phyloP scores from a whole-genome alignment of 2,888 invertebrate species.

The Saturnia pavonia region DNA sequence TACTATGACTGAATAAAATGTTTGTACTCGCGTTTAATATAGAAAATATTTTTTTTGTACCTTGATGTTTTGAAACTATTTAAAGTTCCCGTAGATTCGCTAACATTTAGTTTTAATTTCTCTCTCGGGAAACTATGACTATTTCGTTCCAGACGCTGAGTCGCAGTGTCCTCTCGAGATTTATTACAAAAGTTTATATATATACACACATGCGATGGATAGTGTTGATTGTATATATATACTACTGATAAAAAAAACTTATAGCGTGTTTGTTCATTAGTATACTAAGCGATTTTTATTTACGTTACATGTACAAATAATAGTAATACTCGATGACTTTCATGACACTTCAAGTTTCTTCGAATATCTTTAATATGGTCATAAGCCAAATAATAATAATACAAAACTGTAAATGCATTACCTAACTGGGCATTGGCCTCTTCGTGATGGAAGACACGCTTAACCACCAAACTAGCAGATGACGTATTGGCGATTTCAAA shows the following conservation, averaged over 20 bases:
- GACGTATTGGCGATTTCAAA: too few relatives aligned
- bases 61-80: constrained; percentile 13
- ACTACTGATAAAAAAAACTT: not conserved
- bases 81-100: constrained; percentile 35
- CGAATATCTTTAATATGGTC: not conserved
- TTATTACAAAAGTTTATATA: constrained; percentile 45
- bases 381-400: not conserved
- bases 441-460: too few relatives aligned
- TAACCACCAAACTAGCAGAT: too few relatives aligned
- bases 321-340: not conserved
- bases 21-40: not conserved
- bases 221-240: constrained; percentile 10
- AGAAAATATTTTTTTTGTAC: not conserved
- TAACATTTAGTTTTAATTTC: constrained; percentile 60
- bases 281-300: not conserved
- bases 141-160: constrained; percentile 33
- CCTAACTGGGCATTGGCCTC: too few relatives aligned
- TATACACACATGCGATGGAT: constrained; percentile 11
- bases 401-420: too few relatives aligned
- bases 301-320: not conserved
- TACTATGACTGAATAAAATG: not conserved
- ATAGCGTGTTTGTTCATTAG: not conserved
- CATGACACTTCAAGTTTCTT: not conserved
- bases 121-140: constrained; percentile 46
- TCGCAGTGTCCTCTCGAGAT: constrained; percentile 36